phyloP scores from a whole-genome alignment of 2,113 vertebrate genomes.

The Podarcis raffonei region DNA sequence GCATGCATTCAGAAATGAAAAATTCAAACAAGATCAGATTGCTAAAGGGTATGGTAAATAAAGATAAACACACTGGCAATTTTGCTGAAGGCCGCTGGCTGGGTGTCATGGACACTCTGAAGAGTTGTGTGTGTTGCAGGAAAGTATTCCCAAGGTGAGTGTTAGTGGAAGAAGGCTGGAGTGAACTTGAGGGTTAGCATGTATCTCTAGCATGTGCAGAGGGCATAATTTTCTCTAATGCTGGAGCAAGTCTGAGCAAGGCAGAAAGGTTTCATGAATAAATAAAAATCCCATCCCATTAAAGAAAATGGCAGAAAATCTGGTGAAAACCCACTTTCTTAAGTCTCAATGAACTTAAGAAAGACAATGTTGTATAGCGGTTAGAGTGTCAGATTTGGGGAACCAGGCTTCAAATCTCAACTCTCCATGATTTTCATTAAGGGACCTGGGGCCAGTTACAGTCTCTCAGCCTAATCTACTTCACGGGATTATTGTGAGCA shows the following conservation, averaged over 20 bases:
- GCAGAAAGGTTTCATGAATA: not conserved
- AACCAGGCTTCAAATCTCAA: no score
- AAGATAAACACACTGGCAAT: conserved; percentile 42
- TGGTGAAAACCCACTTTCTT: no score
- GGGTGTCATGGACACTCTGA: conserved; percentile 40
- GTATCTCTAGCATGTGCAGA: not conserved
- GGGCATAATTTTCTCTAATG: not conserved
- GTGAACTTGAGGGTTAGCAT: not conserved
- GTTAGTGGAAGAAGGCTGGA: conserved; percentile 2
- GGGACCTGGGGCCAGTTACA: no score
- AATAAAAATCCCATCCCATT: not conserved
- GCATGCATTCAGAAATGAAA: conserved; percentile 60
- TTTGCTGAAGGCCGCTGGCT: conserved; percentile 42
- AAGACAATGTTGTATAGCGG: no score
- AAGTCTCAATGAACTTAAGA: no score
- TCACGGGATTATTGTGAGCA: no score
- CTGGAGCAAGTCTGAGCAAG: rapidly evolving
- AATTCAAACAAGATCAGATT: conserved; percentile 54
- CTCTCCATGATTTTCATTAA: no score
- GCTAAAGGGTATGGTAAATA: conserved; percentile 45
- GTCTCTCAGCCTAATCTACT: no score
- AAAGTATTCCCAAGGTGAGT: conserved; percentile 26
- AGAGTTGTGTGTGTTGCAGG: conserved; percentile 15
- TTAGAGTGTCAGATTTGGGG: no score
- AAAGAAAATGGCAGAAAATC: not conserved